Conservation (phyloP, 2,888 invertebrate species). For the Eristalis arbustorum region DNA sequence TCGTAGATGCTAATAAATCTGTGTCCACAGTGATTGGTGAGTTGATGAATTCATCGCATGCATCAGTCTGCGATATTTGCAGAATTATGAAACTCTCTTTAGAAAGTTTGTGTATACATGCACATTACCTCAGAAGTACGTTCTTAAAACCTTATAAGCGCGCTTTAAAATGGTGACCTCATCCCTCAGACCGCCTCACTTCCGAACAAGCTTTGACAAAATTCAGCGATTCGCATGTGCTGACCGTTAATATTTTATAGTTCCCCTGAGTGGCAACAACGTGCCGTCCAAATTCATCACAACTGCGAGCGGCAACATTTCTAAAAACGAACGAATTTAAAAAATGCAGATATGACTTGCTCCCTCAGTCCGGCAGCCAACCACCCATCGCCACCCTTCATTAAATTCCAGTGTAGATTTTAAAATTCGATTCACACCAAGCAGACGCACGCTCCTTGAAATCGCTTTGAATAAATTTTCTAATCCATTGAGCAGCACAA, state of each 20-base stretch:
- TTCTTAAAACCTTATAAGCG: background rate
- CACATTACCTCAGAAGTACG: background rate
- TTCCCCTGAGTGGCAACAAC: constrained; percentile 10
- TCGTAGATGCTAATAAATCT: too few species aligned
- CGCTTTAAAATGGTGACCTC: background rate
- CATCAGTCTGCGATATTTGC: too few species aligned
- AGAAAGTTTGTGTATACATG: too few species aligned
- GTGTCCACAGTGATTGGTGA: too few species aligned
- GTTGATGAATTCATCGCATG: too few species aligned
- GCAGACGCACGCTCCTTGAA: constrained; percentile 68
- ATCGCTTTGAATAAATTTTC: constrained; percentile 70
- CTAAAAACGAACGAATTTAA: constrained; percentile 5
- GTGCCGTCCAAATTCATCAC: constrained; percentile 20
- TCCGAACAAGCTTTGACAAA: background rate
- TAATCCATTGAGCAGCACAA: constrained; percentile 66
- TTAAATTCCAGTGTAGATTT: constrained; percentile 44
- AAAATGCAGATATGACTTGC: constrained; percentile 21
- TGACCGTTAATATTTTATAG: constrained; percentile 8
- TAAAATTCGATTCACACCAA: constrained; percentile 68
- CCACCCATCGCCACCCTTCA: background rate
- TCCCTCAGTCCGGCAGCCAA: background rate
- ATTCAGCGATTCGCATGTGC: background rate
- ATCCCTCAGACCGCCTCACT: background rate
- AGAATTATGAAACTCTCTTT: too few species aligned
- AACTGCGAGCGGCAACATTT: background rate